phyloP scores from a whole-genome alignment of 92 coral and sea anemone genomes.

The Blastomussa wellsi region DNA sequence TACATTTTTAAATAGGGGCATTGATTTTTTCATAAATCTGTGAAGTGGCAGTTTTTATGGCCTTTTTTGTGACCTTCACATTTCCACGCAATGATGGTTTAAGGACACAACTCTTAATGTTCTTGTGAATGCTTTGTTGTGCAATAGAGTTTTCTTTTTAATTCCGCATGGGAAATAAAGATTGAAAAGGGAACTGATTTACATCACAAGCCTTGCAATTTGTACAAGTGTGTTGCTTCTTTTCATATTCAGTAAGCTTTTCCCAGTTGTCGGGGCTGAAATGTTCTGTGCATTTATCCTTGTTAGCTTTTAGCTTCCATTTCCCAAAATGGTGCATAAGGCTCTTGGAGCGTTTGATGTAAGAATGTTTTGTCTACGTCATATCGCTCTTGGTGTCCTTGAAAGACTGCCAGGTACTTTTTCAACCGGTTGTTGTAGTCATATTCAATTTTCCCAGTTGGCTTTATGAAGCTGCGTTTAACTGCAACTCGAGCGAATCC shows the following conservation, averaged over 20 bases:
- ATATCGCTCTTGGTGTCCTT: constrained; percentile 1
- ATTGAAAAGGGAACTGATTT: not conserved
- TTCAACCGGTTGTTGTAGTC: not conserved
- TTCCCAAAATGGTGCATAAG: constrained; percentile 4
- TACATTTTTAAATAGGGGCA: no score
- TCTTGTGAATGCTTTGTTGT: not conserved
- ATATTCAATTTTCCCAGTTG: constrained; percentile 11
- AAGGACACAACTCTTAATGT: not conserved
- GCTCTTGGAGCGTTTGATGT: not conserved
- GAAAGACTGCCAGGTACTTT: not conserved
- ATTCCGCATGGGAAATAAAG: not conserved
- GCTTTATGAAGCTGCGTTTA: not conserved
- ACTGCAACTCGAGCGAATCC: constrained; percentile 29
- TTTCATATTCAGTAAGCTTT: constrained; percentile 7
- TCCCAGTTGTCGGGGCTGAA: not conserved
- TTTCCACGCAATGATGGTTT: constrained; percentile 7
- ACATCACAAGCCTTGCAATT: constrained; percentile 16
- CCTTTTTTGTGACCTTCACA: no score
- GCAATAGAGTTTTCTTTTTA: not conserved
- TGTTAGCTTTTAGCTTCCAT: constrained; percentile 1
- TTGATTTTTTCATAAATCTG: no score
- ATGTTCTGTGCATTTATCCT: constrained; percentile 13
- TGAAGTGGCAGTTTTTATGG: no score
- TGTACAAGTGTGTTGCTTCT: constrained; percentile 2
- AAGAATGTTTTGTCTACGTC: not conserved